These are phyloP conservation scores for Indri indri DNA, from an alignment of 2,113 vertebrate species.

Conservation along the genomic window DNA sequence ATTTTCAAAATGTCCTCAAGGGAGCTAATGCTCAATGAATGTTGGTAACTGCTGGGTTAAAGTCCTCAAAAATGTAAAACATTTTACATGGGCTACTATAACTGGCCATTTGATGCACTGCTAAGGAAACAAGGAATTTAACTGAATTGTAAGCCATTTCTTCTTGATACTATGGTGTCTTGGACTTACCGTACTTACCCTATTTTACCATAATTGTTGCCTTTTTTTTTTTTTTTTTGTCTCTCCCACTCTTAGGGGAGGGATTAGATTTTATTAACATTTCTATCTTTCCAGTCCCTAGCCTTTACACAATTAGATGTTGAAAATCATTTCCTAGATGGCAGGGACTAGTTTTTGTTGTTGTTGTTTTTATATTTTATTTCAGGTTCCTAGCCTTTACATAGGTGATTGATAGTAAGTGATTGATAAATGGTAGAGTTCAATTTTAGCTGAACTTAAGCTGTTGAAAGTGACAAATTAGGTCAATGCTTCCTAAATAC, in stretches of 20 bases:
- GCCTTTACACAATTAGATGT: background rate
- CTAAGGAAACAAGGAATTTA: background rate
- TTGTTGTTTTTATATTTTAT: background rate
- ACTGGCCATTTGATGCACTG: background rate
- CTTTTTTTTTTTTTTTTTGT: background rate
- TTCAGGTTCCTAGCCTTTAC: background rate
- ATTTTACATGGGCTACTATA: background rate
- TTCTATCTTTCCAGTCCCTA: background rate
- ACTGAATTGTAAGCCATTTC: background rate
- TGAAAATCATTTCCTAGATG: background rate
- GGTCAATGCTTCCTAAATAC: background rate
- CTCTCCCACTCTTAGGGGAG: background rate
- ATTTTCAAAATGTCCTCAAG: background rate
- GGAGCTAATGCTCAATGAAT: background rate
- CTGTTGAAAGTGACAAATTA: background rate
- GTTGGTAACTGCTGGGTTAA: background rate
- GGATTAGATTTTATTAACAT: background rate
- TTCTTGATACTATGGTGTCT: background rate
- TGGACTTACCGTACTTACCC: background rate
- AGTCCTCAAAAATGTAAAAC: background rate
- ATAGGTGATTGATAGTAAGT: background rate
- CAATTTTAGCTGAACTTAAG: background rate
- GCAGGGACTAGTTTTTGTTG: background rate
- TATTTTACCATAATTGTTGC: background rate
- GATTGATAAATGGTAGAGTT: background rate